Evolutionary conservation across 1,140 invertebrate species (phyloP).

Genomic region (Telenomus remus): DNA sequence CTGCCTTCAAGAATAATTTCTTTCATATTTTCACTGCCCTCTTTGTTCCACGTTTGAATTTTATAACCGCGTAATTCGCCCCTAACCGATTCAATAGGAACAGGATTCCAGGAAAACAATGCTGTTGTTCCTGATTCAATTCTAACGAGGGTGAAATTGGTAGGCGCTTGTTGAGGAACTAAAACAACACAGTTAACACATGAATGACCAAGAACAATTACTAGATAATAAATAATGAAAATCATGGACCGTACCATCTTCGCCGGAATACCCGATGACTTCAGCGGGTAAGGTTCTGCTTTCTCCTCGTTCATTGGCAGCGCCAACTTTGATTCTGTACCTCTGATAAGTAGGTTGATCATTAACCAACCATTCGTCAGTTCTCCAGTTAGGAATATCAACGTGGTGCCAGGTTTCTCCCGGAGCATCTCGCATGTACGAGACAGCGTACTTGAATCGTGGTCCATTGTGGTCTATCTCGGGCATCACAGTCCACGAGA

Average conservation of each 20-base stretch:
- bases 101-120: conserved; percentile 88
- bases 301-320: conserved; percentile 92
- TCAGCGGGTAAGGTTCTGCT: conserved; percentile 89
- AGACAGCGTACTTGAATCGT: conserved; percentile 93
- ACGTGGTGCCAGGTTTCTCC: conserved; percentile 82
- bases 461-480: conserved; percentile 97
- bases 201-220: no score
- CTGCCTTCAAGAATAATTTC: conserved; percentile 86
- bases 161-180: conserved; percentile 86
- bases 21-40: conserved; percentile 82
- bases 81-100: conserved; percentile 83
- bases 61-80: conserved; percentile 98
- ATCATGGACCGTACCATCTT: conserved; percentile 82
- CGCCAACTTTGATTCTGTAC: conserved; percentile 94
- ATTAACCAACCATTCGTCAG: conserved; percentile 80
- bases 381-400: conserved; percentile 87
- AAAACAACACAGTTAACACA: conserved; percentile 53
- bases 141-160: conserved; percentile 87
- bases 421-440: conserved; percentile 87
- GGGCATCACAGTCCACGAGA: conserved; percentile 97
- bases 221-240: neutral
- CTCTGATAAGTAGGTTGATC: conserved; percentile 94
- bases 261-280: conserved; percentile 94
- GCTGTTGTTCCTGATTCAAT: conserved; percentile 85
- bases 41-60: conserved; percentile 94